Evolutionary conservation across 2,113 vertebrate genomes (phyloP), one percentile per base, ranked within the genome.

Genomic region (Egretta garzetta): DNA sequence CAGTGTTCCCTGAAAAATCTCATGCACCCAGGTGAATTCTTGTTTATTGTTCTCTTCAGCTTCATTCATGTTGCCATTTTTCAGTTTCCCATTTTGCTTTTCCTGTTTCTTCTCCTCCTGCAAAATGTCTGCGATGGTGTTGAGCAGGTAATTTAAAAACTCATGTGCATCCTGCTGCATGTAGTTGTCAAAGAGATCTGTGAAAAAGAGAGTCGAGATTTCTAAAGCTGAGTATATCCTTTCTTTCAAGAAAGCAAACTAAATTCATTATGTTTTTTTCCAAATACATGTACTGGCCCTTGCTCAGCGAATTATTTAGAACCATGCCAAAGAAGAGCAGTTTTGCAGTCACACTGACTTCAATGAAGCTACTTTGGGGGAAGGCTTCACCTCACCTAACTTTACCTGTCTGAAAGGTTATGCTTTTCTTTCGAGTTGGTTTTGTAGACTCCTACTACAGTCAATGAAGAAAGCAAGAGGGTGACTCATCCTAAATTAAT

Each of bases 141-240:
- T 99, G 83, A 99, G 98, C 97, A 99, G 98, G 98, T 99, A 99
- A 98, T 99, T 99, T 95, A 99, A 98, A 98, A 99, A 99, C 81
- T 99, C 99, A 6, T 99, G 99, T 59, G 99, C 99, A 32, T 99
- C 99, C 97, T 99, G 99, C 93, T 99, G 99, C 99, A 99, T 99
- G 98, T 99, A 99, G 98, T 99, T 99, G 96, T 99, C 99, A 92
- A 99, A 99, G 97, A 99, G 99, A 98, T 99, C 99, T 99, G 97
- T 58, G 97, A 76, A 97, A 84, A 89, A 98, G 70, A 97, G 85
- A 96, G 63, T 62, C 8, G 6, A 90, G 35, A 81, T 80, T 96
- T 90, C 72, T 47, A 72, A 49, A 91, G 72, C 41, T 70, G 28
- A 60, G 63, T 47, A 43, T 39, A 60, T 23, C 24, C 30, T 71